A percentile compares a stretch with the other conserved stretches of the same genome.
Evolutionary conservation across 1,140 invertebrate species (phyloP).

Genomic region (Charaxes varanes): DNA sequence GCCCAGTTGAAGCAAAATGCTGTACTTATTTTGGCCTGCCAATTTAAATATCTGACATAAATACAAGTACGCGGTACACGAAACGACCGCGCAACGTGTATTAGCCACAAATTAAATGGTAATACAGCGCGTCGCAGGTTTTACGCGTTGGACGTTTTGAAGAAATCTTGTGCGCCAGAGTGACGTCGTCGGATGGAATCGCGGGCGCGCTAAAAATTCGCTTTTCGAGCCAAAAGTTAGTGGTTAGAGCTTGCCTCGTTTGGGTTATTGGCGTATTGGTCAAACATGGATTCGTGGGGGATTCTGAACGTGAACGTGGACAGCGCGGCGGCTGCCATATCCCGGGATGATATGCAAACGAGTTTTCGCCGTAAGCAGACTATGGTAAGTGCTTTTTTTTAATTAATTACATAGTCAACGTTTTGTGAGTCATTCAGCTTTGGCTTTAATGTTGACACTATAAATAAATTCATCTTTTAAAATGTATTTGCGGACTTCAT

Average conservation of each 20-base stretch:
- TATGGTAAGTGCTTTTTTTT: slow-evolving; percentile 67
- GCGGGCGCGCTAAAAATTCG: slow-evolving; percentile 16
- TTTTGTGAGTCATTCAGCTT: too few species aligned
- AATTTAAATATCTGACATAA: slow-evolving; percentile 62
- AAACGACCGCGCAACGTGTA: slow-evolving; percentile 14
- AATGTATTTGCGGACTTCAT: too few species aligned
- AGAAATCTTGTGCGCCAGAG: slow-evolving; percentile 24
- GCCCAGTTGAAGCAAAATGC: slow-evolving; percentile 70
- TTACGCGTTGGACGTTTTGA: slow-evolving; percentile 2
- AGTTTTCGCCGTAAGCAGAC: slow-evolving; percentile 73
- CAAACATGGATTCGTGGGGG: slow-evolving; percentile 78
- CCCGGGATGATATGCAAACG: slow-evolving; percentile 75
- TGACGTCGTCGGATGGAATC: slow-evolving; percentile 10
- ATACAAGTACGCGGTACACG: slow-evolving; percentile 33
- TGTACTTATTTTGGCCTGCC: slow-evolving; percentile 73
- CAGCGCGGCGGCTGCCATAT: slow-evolving; percentile 75
- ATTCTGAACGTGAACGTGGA: slow-evolving; percentile 79
- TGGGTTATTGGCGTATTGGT: slow-evolving; percentile 24
- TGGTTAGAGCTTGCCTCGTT: slow-evolving; percentile 21
- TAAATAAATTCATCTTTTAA: too few species aligned
- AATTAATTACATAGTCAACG: not conserved
- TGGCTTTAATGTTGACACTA: too few species aligned
- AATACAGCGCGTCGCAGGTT: slow-evolving; percentile 10
- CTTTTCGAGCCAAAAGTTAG: slow-evolving; percentile 20
- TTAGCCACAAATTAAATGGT: slow-evolving; percentile 9